phyloP scores from a whole-genome alignment of 2,113 vertebrate species.

The Chascanopsetta lugubris region DNA sequence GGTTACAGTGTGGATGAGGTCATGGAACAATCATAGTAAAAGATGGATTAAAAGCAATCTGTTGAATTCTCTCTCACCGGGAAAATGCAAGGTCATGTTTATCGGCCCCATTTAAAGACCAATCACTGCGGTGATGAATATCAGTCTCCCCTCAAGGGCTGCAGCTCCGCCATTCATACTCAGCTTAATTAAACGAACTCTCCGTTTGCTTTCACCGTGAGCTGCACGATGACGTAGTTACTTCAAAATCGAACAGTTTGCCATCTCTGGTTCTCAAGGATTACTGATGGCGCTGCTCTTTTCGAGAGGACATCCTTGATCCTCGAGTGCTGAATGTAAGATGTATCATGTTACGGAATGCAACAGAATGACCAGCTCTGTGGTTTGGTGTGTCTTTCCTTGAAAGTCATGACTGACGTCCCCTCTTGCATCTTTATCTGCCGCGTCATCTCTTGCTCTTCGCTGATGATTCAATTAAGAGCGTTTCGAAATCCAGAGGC shows the following conservation, averaged over 20 bases:
- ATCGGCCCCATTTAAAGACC: too few species aligned
- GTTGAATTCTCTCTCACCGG: too few species aligned
- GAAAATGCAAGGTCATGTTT: too few species aligned
- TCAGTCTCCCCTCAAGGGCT: too few species aligned
- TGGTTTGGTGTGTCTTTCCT: background rate
- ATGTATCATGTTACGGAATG: background rate
- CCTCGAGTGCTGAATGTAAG: background rate
- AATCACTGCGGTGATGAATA: too few species aligned
- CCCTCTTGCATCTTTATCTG: background rate
- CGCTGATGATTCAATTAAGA: background rate
- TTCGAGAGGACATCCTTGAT: background rate
- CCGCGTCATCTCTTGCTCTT: background rate
- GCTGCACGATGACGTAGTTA: too few species aligned
- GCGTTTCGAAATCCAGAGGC: background rate
- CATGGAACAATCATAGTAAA: too few species aligned
- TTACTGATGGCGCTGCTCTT: background rate
- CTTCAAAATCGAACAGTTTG: background rate
- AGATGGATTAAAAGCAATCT: too few species aligned
- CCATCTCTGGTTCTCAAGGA: background rate
- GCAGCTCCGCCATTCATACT: too few species aligned
- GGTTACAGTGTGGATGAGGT: too few species aligned
- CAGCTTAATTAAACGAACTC: too few species aligned
- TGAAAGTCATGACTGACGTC: background rate
- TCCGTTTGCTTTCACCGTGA: too few species aligned
- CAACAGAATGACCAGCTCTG: background rate